Evolutionary conservation across 2,113 vertebrate species (phyloP), one percentile per base, ranked within the genome.

Genomic region (Ceyx melanurus): DNA sequence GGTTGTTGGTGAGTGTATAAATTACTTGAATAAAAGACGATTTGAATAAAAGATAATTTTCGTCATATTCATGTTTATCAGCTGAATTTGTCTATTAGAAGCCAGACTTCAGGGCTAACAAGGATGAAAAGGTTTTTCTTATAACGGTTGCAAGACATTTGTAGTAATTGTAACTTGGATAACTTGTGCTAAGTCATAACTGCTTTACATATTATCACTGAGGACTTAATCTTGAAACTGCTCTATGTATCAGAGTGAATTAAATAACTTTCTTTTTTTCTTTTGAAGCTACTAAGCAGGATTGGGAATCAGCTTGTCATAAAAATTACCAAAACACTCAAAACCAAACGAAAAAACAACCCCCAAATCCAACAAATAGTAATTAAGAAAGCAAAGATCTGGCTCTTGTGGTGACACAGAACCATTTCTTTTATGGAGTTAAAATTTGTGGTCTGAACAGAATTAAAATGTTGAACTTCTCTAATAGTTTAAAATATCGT

Each of bases 401-500:
- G 5, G 29, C 35, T 77, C 8, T 10, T 46, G 2, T 29, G 5
- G 26, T 53, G 45, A 88, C 8, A 54, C 3, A 77, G 51, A 61
- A 13, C 3, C 2, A 22, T 66, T 92, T 70, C 28, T 67, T 51
- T 35, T 6, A 64, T 25, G 11, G 20, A 72, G 51, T 19, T 86
- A 48, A 78, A 56, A 7, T 35, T 16, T 71, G 6, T 72, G 40
- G 25, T 28, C 9, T 66, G 35, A 83, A 50, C 5, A 72, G 12
- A 51, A 7, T 31, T 76, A 93, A 91, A 86, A 57, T 10, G 16
- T 6, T 17, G 51, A 82, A 56, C 7, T 66, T 33, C 42, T 82
- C 74, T 85, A 90, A 51, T 5, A 71, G 51, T 81, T 92, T 80
- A 95, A 97, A 97, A 82, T 75, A 75, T 29, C 12, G 9, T 78